These are phyloP conservation scores for Nothoprocta pentlandii DNA, from an alignment of 2,113 vertebrate species.

Conservation along the genomic window DNA sequence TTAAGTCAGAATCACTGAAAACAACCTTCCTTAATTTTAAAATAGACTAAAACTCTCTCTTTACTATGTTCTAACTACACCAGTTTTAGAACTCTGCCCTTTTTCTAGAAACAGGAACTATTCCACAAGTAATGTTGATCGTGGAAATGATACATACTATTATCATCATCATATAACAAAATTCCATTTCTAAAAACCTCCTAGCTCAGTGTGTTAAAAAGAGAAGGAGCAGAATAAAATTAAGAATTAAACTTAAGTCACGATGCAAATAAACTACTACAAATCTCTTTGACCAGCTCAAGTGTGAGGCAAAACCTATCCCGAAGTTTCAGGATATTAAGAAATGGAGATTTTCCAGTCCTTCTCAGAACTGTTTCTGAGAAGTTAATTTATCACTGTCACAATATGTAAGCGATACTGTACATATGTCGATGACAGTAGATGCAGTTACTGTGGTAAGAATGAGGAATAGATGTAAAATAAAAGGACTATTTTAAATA, in stretches of 20 bases:
- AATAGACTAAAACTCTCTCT: background rate
- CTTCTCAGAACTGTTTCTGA: background rate
- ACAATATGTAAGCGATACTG: background rate
- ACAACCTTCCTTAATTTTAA: background rate
- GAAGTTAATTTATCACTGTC: background rate
- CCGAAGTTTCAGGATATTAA: background rate
- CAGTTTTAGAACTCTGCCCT: background rate
- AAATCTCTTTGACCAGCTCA: background rate
- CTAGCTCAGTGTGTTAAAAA: background rate
- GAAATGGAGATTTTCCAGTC: background rate
- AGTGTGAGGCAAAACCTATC: background rate
- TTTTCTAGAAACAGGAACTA: background rate
- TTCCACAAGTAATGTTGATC: background rate
- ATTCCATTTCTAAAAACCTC: background rate
- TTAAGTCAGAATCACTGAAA: background rate
- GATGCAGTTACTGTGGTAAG: accelerated
- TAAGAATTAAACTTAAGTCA: background rate
- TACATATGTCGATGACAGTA: background rate
- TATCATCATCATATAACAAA: background rate
- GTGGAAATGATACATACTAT: background rate
- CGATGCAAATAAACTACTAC: background rate
- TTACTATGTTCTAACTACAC: background rate
- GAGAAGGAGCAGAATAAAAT: background rate
- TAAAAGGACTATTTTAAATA: background rate
- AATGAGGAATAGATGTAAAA: background rate